Evolutionary conservation across 2,797 vertebrate genomes (phyloP), one percentile per base, ranked within the genome.

Genomic region (Takifugu rubripes): DNA sequence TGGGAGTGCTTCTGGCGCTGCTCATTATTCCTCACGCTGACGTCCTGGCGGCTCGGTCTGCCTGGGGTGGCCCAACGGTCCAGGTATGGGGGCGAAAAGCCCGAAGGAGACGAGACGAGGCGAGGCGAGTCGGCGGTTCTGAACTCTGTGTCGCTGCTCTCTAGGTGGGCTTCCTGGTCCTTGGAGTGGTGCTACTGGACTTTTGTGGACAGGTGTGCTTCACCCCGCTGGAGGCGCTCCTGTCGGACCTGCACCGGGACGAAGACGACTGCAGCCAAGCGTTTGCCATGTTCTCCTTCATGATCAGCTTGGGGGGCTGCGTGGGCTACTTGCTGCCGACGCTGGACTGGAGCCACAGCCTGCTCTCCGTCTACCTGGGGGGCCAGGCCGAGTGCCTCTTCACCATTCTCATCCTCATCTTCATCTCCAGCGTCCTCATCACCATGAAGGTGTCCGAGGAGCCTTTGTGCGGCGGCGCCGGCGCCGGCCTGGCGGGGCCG

Each of bases 141-240:
- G 11, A 16, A 14, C 16, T 63, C 14, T 3, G 40, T 1, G 2
- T 49, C 10, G 5, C 43, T 29, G 42, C 9, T 12, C 15, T 66
- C 21, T 71, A 93, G 87, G 90, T 93, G 73, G 84, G 77, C 61
- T 84, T 93, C 74, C 89, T 93, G 3, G 91, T 93, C 77, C 55
- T 92, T 6, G 92, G 92, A 0, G 92, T 93, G 56, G 91, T 88
- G 3, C 86, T 93, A 5, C 86, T 93, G 46, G 92, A 93, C 81
- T 93, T 92, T 61, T 92, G 92, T 29, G 90, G 92, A 52, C 92
- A 93, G 58, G 86, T 92, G 54, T 93, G 92, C 75, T 93, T 92
- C 77, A 93, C 92, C 0, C 91, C 91, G 0, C 65, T 93, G 71
- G 92, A 93, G 76, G 92, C 92, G 0, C 86, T 93, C 25, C 66